Base-by-base conservation (phyloP, 2,888 invertebrate species). In the Eristalis intricaria region DNA sequence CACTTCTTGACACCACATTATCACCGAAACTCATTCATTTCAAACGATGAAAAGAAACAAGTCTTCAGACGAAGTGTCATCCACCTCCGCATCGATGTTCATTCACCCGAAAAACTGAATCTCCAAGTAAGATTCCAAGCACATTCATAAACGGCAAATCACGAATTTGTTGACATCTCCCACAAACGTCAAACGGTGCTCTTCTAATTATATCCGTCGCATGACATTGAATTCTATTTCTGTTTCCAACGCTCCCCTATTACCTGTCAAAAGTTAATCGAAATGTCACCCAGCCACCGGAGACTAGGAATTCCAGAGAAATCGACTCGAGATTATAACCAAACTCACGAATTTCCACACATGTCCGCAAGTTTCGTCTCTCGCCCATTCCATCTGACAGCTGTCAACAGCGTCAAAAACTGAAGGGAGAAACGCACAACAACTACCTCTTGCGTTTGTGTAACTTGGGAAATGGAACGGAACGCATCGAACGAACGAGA, bases 341-440 rank as follows among this genome's bases (percentile, higher is more conserved):
- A 63, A 74, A 35, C 22, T 22, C 23, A 40, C 43, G 1, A 66
- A 66, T 22, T 23, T 22, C 38, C 38, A 40, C 13, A 26, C 26
- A 19, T 8, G 40, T 63, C 71, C 43, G 13, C 22, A 64, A 78
- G 23, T 38, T 70, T 40, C 29, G 43, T 43, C 32, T 43, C 32
- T 56, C 13, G 2, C 29, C 15, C 23, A 61, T 26, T 61, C 61
- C 38, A 64, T 56, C 13, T 69, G 69, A 78, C 78, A 78, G 56
- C 70, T 78, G 78, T 71, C 78, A 78, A 71, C 58, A 32, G 19
- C 56, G 64, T 78, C 61, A 58, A 69, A 58, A 35, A 8, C 32
- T 40, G 11, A 38, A 58, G 65, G 61, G 58, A 26, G 29, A 64
- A 61, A 61, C 64, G 64, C 35, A 71, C 69, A 63, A 19, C 22